Percentiles rank a stretch among this genome's conserved stretches.
phyloP scores from a whole-genome alignment of 2,888 invertebrate species.

The Plagiodera versicolora region DNA sequence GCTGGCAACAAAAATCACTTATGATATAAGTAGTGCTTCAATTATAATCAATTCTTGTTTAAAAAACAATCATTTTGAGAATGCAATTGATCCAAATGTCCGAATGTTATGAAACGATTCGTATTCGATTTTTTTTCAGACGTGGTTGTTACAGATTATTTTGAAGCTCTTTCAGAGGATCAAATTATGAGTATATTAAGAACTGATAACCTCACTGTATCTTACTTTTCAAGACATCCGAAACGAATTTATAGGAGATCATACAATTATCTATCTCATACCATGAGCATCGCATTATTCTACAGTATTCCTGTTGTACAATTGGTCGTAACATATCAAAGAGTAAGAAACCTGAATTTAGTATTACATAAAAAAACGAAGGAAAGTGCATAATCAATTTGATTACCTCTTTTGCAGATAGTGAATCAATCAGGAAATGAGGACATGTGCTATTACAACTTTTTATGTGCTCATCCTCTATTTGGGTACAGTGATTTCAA shows the following conservation, averaged over 20 bases:
- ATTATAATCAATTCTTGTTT: no score
- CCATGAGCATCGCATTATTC: conserved; percentile 78
- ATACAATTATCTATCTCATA: conserved; percentile 72
- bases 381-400: neutral
- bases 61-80: no score
- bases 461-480: conserved; percentile 79
- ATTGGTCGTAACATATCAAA: conserved; percentile 77
- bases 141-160: conserved; percentile 26
- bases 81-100: neutral
- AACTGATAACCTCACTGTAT: conserved; percentile 56
- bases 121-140: conserved; percentile 22
- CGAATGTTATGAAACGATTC: no score
- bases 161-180: conserved; percentile 27
- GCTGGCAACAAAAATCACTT: no score
- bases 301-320: conserved; percentile 86
- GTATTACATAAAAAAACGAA: no score
- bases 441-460: conserved; percentile 90
- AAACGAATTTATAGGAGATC: conserved; percentile 64
- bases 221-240: conserved; percentile 62
- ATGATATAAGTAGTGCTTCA: no score
- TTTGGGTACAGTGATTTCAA: conserved; percentile 78
- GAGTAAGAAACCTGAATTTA: no score
- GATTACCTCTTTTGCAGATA: conserved; percentile 57
- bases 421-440: conserved; percentile 79
- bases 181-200: conserved; percentile 30